A percentile compares a stretch with the other conserved stretches of the same genome.
Conservation (phyloP, 2,888 invertebrate species). For the Noctuana brunneofusca region DNA sequence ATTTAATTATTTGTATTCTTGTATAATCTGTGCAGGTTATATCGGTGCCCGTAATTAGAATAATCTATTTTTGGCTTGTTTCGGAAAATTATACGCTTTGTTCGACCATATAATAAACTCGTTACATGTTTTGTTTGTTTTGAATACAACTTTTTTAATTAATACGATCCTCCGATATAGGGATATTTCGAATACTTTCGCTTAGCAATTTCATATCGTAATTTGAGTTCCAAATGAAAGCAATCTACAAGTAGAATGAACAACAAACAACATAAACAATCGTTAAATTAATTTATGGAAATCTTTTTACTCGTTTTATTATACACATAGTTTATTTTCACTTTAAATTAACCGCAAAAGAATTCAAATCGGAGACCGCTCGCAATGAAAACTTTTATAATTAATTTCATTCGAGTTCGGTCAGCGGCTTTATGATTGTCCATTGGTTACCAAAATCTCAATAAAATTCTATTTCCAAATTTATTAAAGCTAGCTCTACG, state of each 20-base stretch:
- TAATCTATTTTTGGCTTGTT: too few species aligned
- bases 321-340: neutral
- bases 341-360: neutral
- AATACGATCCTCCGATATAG: constrained; percentile 31
- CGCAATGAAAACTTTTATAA: neutral
- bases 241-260: neutral
- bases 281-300: neutral
- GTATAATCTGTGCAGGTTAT: too few species aligned
- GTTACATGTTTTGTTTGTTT: constrained; percentile 21
- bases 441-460: too few species aligned
- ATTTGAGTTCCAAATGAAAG: neutral
- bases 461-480: too few species aligned
- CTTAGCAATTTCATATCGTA: constrained; percentile 8
- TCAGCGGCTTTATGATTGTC: neutral
- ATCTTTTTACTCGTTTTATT: too few species aligned
- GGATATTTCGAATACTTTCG: constrained; percentile 1
- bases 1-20: too few species aligned
- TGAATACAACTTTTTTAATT: constrained; percentile 39
- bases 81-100: neutral
- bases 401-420: neutral
- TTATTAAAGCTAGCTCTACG: too few species aligned
- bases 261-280: neutral
- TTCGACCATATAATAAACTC: neutral
- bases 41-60: neutral
- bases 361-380: neutral